A percentile compares a stretch with the other conserved stretches of the same genome.
phyloP scores from a whole-genome alignment of 1,140 invertebrate genomes.

The Heterodera carotae region DNA sequence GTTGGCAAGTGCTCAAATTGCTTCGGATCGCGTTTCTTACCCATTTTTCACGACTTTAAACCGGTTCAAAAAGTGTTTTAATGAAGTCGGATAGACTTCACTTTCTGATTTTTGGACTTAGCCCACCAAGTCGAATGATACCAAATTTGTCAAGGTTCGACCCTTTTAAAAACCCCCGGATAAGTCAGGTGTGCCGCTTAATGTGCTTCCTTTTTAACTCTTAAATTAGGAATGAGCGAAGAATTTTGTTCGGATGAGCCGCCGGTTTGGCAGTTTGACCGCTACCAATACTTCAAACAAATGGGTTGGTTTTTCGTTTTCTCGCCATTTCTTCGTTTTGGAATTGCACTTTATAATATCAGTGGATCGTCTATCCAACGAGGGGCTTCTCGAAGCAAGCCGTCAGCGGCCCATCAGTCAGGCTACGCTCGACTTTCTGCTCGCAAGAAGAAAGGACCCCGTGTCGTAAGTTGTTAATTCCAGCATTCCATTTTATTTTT shows the following conservation, averaged over 20 bases:
- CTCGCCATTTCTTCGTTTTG: background rate
- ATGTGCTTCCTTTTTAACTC: background rate
- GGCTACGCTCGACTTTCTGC: background rate
- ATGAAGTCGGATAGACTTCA: no score
- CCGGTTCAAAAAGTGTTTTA: no score
- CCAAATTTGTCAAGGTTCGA: no score
- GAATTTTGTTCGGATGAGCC: background rate
- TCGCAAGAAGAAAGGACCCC: background rate
- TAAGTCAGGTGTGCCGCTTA: no score
- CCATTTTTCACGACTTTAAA: no score
- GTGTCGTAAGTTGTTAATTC: background rate
- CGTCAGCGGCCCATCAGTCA: conserved; percentile 9
- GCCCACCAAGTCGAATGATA: no score
- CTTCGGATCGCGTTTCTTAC: no score
- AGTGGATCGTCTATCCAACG: background rate
- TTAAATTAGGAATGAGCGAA: background rate
- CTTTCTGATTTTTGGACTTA: no score
- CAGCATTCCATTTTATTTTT: background rate
- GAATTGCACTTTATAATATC: background rate
- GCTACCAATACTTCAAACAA: background rate
- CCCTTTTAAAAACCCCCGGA: no score
- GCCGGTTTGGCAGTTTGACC: background rate
- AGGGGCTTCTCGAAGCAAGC: background rate
- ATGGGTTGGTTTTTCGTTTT: background rate
- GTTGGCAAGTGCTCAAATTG: no score